Evolutionary conservation across 1,140 invertebrate genomes (phyloP).

Genomic region (Grapholita molesta): DNA sequence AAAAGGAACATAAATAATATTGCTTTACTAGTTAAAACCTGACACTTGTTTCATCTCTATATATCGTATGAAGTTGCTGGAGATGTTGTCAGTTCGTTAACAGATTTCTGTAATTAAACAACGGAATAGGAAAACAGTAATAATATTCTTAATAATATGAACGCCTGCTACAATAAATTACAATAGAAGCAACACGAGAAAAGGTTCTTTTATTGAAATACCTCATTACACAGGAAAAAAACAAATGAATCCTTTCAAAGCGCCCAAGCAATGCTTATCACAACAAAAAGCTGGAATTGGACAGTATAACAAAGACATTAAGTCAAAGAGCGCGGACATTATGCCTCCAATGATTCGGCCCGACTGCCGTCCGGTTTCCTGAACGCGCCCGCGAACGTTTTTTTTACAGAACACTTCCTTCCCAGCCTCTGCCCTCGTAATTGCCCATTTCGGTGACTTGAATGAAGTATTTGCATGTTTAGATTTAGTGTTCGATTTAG

Average conservation of each 20-base stretch:
- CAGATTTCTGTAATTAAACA: no score
- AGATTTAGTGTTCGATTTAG: constrained; percentile 18
- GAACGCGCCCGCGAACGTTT: constrained; percentile 23
- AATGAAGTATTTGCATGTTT: constrained; percentile 16
- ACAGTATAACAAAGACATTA: constrained; percentile 16
- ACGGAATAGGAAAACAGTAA: no score
- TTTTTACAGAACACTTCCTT: constrained; percentile 18
- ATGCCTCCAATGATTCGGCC: constrained; percentile 40
- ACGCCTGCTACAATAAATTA: no score
- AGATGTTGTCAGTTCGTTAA: no score
- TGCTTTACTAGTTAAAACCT: no score
- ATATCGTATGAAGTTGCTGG: no score
- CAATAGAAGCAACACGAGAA: no score
- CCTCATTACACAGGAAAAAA: background rate
- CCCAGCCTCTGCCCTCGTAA: background rate
- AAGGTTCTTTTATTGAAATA: background rate
- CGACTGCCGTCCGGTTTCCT: constrained; percentile 41
- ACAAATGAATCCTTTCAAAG: background rate
- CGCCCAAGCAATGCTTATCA: background rate
- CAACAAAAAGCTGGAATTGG: constrained; percentile 35
- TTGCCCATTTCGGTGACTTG: constrained; percentile 16
- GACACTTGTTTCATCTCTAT: no score
- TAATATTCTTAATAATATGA: no score
- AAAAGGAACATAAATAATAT: no score
- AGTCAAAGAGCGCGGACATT: constrained; percentile 31